These are phyloP conservation scores for Pomacea canaliculata DNA, from an alignment of 2,888 invertebrate species.

Conservation along the genomic window DNA sequence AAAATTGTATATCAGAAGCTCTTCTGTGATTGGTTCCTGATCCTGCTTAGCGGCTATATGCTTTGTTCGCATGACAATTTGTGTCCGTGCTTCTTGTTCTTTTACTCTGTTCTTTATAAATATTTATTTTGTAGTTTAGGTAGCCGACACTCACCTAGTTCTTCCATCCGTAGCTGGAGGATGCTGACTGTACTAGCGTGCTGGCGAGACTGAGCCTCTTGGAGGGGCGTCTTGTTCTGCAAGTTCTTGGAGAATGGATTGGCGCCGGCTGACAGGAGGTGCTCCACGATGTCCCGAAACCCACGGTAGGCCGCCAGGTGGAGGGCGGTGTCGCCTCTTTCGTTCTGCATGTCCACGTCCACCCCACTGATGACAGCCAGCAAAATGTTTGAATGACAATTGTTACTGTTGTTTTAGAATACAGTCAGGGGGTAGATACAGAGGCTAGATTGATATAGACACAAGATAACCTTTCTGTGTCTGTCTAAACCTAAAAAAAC, in stretches of 20 bases:
- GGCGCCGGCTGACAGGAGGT: constrained; percentile 38
- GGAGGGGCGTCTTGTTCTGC: constrained; percentile 46
- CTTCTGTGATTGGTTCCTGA: too few species aligned
- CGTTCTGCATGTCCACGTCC: constrained; percentile 45
- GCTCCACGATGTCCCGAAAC: constrained; percentile 40
- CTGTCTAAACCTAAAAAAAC: too few species aligned
- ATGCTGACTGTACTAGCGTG: constrained; percentile 36
- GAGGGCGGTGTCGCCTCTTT: constrained; percentile 53
- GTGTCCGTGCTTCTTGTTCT: too few species aligned
- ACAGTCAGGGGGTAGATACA: neutral
- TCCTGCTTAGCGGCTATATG: too few species aligned
- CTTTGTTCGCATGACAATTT: too few species aligned
- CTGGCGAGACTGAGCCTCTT: constrained; percentile 48
- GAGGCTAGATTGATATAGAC: neutral
- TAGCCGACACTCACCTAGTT: neutral
- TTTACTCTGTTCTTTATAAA: too few species aligned
- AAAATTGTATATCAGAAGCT: too few species aligned
- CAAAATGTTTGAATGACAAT: too few species aligned
- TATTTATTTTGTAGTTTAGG: too few species aligned
- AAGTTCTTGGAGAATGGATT: constrained; percentile 45
- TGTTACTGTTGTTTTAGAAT: neutral
- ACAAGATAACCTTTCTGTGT: too few species aligned
- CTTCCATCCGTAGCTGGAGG: constrained; percentile 34
- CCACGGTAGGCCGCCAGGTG: constrained; percentile 54
- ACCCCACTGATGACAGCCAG: constrained; percentile 40